Evolutionary conservation across 2,797 vertebrate genomes (phyloP), one percentile per base, ranked within the genome.

Genomic region (Orestias chungarensis): DNA sequence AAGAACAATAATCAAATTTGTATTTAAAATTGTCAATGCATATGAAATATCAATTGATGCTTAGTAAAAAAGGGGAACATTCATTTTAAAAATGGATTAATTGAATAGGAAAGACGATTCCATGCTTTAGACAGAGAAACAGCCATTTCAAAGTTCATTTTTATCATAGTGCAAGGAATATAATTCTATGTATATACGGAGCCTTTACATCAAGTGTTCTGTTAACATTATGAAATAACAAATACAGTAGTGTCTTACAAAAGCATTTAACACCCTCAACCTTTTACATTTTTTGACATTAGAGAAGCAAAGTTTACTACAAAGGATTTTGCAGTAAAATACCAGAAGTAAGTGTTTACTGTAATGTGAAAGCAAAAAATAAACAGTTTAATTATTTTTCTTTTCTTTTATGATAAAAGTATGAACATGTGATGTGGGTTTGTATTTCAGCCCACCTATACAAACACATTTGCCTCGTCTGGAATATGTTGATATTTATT

Each of bases 71-170:
- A 88, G 75, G 73, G 65, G 59, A 65, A 83, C 83, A 91, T 81
- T 85, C 81, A 90, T 92, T 91, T 86, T 64, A 82, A 78, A 89
- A 91, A 86, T 84, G 66, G 68, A 86, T 72, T 89, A 89, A 92
- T 88, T 92, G 88, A 87, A 88, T 88, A 82, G 86, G 88, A 84
- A 85, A 88, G 87, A 90, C 84, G 88, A 91, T 91, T 86, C 81
- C 90, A 90, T 91, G 87, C 86, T 87, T 82, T 73, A 81, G 70
- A 88, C 83, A 83, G 71, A 44, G 57, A 61, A 54, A 71, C 79
- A 85, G 78, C 86, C 74, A 66, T 46, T 68, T 74, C 66, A 74
- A 82, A 87, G 83, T 76, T 77, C 6, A 85, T 87, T 87, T 88
- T 84, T 77, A 83, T 89, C 71, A 86, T 89, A 66, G 70, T 57